A percentile compares a stretch with the other conserved stretches of the same genome.
Conservation (phyloP, 2,888 invertebrate genomes). For the Odiellus spinosus region DNA sequence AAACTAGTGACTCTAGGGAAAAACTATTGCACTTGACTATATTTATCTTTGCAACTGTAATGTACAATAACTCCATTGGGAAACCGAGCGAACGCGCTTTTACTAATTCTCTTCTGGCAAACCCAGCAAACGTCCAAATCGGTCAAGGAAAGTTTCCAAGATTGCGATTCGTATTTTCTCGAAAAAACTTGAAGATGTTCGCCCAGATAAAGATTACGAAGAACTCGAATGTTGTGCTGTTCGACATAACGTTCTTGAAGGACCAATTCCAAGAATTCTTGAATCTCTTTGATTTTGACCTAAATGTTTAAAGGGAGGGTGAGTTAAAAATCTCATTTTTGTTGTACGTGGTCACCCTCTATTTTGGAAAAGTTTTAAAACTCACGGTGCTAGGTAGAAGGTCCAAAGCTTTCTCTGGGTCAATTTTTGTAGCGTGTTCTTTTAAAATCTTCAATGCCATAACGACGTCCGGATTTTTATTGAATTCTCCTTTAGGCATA, state of each 20-base stretch:
- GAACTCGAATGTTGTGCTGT: constrained; percentile 55
- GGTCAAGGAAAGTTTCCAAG: constrained; percentile 63
- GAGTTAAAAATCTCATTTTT: too few species aligned
- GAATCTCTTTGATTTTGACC: constrained; percentile 28
- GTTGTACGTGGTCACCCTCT: too few species aligned
- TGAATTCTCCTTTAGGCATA: too few species aligned
- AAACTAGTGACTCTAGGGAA: too few species aligned
- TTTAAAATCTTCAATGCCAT: constrained; percentile 64
- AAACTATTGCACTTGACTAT: constrained; percentile 1
- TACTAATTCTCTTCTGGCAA: constrained; percentile 83
- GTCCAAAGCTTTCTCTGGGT: constrained; percentile 50
- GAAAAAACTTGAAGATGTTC: constrained; percentile 57
- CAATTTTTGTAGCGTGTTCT: constrained; percentile 65
- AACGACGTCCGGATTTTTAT: constrained; percentile 48
- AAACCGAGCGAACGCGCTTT: constrained; percentile 82
- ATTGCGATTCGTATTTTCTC: constrained; percentile 47
- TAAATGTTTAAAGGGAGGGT: too few species aligned
- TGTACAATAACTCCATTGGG: constrained; percentile 85
- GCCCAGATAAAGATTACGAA: constrained; percentile 65
- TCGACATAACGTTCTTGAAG: constrained; percentile 61
- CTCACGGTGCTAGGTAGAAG: constrained; percentile 3
- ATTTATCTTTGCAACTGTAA: constrained; percentile 57
- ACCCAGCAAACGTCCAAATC: constrained; percentile 77
- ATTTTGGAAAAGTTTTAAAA: too few species aligned
- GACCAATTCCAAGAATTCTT: constrained; percentile 44